Evolutionary conservation across 2,113 vertebrate genomes (phyloP), one percentile per base, ranked within the genome.

Genomic region (Chaetorhynchus papuensis): DNA sequence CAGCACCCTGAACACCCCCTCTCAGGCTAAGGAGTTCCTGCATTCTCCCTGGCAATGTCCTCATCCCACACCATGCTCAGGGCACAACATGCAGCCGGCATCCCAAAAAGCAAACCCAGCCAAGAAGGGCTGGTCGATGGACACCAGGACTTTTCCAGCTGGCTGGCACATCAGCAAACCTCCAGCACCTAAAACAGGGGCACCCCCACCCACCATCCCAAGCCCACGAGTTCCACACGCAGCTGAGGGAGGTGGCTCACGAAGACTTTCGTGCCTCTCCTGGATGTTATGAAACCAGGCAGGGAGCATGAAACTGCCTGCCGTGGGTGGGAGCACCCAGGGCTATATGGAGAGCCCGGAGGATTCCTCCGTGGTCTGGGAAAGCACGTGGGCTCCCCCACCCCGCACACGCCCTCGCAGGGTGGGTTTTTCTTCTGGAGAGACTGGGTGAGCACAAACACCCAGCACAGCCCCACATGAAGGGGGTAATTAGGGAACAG

Each of bases 261-360:
- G 33, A 72, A 91, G 31, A 23, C 49, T 61, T 93, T 47, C 33
- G 4, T 90, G 93, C 94, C 94, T 90, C 70, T 85, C 90, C 53
- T 63, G 79, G 42, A 21, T 77, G 68, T 96, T 96, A 96, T 89
- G 92, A 97, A 96, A 97, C 71, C 88, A 72, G 91, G 10, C 64
- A 31, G 66, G 87, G 78, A 92, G 94, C 82, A 77, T 37, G 95
- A 96, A 92, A 90, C 82, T 47, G 93, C 93, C 89, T 91, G 93
- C 79, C 12, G 75, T 94, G 94, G 95, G 94, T 86, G 92, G 94
- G 94, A 95, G 68, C 96, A 94, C 95, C 93, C 93, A 83, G 92
- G 95, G 94, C 94, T 88, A 96, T 77, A 35, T 9, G 74, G 50
- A 94, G 89, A 77, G 84, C 1, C 78, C 1, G 23, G 6, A 70